phyloP scores from a whole-genome alignment of 2,888 invertebrate genomes.

The Rotaria magnacalcarata region DNA sequence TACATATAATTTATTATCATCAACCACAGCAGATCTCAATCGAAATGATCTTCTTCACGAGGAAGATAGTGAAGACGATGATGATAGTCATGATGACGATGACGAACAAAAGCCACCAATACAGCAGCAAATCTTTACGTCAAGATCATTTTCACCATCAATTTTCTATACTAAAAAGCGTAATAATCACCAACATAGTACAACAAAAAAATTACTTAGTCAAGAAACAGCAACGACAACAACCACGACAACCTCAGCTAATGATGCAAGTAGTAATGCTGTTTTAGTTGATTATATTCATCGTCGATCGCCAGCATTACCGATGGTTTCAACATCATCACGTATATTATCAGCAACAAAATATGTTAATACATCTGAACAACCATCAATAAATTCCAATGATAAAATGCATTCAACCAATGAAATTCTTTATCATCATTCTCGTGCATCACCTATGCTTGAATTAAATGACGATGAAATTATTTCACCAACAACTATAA shows the following conservation, averaged over 20 bases:
- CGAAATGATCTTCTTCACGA: neutral
- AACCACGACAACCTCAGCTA: neutral
- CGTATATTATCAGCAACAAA: neutral
- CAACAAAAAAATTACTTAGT: neutral
- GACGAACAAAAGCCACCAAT: neutral
- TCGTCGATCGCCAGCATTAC: neutral
- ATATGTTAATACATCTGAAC: neutral
- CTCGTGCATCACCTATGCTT: neutral
- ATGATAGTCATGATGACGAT: conserved; percentile 37
- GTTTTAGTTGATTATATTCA: conserved; percentile 8
- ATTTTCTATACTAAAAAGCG: neutral
- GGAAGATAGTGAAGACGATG: conserved; percentile 30
- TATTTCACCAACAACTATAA: neutral
- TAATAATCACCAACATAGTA: neutral
- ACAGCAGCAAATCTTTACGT: neutral
- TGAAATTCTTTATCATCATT: neutral
- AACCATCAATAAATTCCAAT: neutral
- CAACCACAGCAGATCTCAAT: neutral
- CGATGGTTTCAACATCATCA: neutral
- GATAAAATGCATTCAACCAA: neutral
- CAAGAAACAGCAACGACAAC: neutral
- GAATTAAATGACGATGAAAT: conserved; percentile 1
- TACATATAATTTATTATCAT: conserved; percentile 27
- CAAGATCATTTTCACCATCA: conserved; percentile 32
- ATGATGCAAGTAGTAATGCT: neutral